Evolutionary conservation across 1,140 invertebrate genomes (phyloP).

Genomic region (Onthophagus taurus): DNA sequence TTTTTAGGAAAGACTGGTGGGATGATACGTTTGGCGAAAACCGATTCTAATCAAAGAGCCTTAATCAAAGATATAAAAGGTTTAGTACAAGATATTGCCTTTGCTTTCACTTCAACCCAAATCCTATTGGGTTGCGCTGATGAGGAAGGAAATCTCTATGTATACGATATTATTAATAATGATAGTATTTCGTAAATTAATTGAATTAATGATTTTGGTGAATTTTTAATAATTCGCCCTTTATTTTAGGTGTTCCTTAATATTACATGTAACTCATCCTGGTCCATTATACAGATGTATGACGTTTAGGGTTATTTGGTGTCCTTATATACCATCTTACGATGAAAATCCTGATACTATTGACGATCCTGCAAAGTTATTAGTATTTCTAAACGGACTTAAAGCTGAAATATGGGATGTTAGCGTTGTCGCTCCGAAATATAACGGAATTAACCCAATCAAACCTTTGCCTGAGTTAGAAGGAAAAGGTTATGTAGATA

Average conservation of each 20-base stretch:
- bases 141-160: slow-evolving; percentile 67
- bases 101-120: slow-evolving; percentile 69
- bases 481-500: slow-evolving; percentile 54
- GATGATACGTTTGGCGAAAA: slow-evolving; percentile 72
- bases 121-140: slow-evolving; percentile 81
- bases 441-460: slow-evolving; percentile 42
- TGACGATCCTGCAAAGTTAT: slow-evolving; percentile 66
- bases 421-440: slow-evolving; percentile 41
- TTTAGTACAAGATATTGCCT: slow-evolving; percentile 77
- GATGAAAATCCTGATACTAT: slow-evolving; percentile 47
- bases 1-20: slow-evolving; percentile 58
- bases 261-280: slow-evolving; percentile 46
- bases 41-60: slow-evolving; percentile 60
- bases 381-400: slow-evolving; percentile 67
- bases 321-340: slow-evolving; percentile 74
- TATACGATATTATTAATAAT: slow-evolving; percentile 66
- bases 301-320: slow-evolving; percentile 76
- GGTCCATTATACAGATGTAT: slow-evolving; percentile 10
- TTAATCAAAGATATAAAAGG: slow-evolving; percentile 82
- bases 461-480: slow-evolving; percentile 41
- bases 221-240: slow-evolving; percentile 1
- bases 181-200: slow-evolving; percentile 46
- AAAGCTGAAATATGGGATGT: slow-evolving; percentile 57
- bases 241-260: slow-evolving; percentile 20
- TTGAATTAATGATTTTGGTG: slow-evolving; percentile 6